Conservation (phyloP, 2,797 vertebrate species). For the Bradypodion ventrale region DNA sequence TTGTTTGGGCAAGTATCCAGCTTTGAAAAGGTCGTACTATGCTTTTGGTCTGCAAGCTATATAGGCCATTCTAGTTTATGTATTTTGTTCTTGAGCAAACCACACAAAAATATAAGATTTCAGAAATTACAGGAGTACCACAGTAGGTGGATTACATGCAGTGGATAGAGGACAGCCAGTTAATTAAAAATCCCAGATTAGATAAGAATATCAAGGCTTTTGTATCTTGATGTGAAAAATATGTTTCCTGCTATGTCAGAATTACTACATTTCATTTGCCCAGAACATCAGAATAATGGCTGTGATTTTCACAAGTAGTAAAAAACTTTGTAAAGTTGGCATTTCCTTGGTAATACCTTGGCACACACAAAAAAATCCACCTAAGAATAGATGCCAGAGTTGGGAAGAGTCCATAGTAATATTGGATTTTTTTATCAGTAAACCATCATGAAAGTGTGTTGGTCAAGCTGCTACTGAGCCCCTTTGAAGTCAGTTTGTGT, state of each 20-base stretch:
- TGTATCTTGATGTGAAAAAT: not conserved
- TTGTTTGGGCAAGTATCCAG: not conserved
- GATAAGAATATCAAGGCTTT: not conserved
- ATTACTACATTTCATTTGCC: not conserved
- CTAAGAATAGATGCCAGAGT: not conserved
- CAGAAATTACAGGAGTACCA: not conserved
- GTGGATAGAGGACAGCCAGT: not conserved
- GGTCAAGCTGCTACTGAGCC: not conserved
- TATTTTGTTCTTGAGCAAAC: not conserved
- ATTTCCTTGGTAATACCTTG: slow-evolving; percentile 1
- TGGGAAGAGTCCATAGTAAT: not conserved
- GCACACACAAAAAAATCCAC: not conserved
- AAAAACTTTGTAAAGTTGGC: rapidly evolving
- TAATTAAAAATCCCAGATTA: not conserved
- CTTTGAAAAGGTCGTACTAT: not conserved
- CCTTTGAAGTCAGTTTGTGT: not conserved
- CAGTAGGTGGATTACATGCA: too few species aligned
- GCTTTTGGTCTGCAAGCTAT: not conserved
- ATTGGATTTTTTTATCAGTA: not conserved
- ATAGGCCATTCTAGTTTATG: not conserved
- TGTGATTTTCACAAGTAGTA: not conserved
- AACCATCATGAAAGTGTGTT: not conserved
- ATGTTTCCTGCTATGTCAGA: not conserved
- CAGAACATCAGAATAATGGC: not conserved
- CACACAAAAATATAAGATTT: not conserved